Conservation (phyloP, 2,888 invertebrate genomes). For the Halictus ligatus region DNA sequence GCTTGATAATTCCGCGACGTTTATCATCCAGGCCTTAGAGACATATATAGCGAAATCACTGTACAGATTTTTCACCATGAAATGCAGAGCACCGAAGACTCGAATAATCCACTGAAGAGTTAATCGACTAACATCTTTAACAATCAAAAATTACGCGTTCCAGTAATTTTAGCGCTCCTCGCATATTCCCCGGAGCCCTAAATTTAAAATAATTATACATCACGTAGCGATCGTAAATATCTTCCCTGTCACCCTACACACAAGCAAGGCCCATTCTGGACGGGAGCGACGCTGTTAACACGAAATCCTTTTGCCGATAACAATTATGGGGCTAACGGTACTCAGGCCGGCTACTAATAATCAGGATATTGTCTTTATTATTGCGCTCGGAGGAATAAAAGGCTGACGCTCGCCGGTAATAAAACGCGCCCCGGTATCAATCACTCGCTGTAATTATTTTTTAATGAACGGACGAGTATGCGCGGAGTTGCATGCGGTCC, state of each 20-base stretch:
- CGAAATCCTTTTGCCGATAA: conserved; percentile 50
- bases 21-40: too few relatives aligned
- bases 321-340: conserved; percentile 55
- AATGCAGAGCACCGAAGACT: too few relatives aligned
- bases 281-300: conserved; percentile 23
- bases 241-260: not conserved
- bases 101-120: not conserved
- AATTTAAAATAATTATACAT: not conserved
- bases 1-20: too few relatives aligned
- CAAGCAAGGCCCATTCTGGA: not conserved
- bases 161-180: not conserved
- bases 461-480: conserved; percentile 44
- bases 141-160: too few relatives aligned
- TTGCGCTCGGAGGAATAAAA: conserved; percentile 41
- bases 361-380: conserved; percentile 56
- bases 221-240: not conserved
- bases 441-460: conserved; percentile 54
- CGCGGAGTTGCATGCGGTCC: conserved; percentile 15
- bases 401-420: conserved; percentile 29
- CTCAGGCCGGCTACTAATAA: conserved; percentile 42
- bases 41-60: too few relatives aligned
- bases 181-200: not conserved
- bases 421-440: conserved; percentile 44
- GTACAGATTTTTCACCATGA: too few relatives aligned
- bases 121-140: not conserved